phyloP scores from a whole-genome alignment of 2,797 vertebrate species.

The Sparidentex hasta region DNA sequence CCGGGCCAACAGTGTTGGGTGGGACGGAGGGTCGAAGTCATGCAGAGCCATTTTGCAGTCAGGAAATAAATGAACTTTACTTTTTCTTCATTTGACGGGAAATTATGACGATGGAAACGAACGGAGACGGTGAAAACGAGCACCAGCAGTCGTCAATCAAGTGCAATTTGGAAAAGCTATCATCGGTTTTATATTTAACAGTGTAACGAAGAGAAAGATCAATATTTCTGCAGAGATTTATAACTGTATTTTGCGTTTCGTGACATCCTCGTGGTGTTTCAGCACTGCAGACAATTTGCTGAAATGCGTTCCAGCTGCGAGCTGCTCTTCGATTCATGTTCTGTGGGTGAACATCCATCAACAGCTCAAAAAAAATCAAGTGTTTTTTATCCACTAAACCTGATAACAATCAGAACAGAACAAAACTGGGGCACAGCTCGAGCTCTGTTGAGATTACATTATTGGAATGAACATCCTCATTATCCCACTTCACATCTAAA shows the following conservation, averaged over 20 bases:
- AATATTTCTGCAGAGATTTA: conserved; percentile 18
- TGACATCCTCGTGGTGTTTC: background rate
- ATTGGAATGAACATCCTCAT: conserved; percentile 20
- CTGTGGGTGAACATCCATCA: conserved; percentile 28
- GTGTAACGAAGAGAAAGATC: background rate
- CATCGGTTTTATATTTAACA: background rate
- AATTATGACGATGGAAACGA: background rate
- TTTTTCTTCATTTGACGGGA: conserved; percentile 3
- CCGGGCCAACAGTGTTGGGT: conserved; percentile 29
- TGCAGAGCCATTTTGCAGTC: background rate
- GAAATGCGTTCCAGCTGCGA: conserved; percentile 37
- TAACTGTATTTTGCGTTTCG: background rate
- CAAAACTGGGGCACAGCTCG: background rate
- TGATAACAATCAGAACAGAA: conserved; percentile 9
- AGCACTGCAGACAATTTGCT: conserved; percentile 22
- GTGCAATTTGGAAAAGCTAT: background rate
- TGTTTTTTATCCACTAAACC: background rate
- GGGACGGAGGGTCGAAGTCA: conserved; percentile 29
- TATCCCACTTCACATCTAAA: conserved; percentile 39
- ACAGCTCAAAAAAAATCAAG: conserved; percentile 15
- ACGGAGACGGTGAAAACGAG: background rate
- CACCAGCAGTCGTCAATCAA: background rate
- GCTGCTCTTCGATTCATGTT: background rate
- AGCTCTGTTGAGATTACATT: background rate
- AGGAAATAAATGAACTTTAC: background rate